These are phyloP conservation scores for Aleiodes sp. DNA, from an alignment of 1,140 invertebrate species.

Conservation along the genomic window DNA sequence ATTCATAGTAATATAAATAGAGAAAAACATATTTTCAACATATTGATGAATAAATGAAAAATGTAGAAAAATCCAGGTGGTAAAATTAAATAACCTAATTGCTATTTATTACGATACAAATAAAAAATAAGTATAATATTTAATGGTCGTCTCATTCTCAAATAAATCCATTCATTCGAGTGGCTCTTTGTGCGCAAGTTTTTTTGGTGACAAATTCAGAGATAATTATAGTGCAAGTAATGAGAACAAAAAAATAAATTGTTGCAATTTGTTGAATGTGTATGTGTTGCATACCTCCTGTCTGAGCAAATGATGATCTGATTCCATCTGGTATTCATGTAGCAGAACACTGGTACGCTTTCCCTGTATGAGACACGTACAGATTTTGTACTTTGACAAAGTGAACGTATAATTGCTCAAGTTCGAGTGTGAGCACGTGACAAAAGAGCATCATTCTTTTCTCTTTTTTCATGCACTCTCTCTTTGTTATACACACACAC, in stretches of 20 bases:
- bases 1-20: neutral
- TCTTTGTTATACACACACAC: too few relatives aligned
- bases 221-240: too few relatives aligned
- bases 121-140: too few relatives aligned
- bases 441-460: slow-evolving; percentile 15
- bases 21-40: neutral
- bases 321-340: slow-evolving; percentile 30
- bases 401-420: slow-evolving; percentile 30
- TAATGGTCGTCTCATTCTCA: too few relatives aligned
- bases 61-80: neutral
- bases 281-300: too few relatives aligned
- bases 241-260: too few relatives aligned
- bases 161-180: too few relatives aligned
- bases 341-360: slow-evolving; percentile 30
- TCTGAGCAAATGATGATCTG: slow-evolving; percentile 37
- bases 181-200: too few relatives aligned
- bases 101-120: neutral
- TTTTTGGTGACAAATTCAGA: too few relatives aligned
- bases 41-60: neutral
- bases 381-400: slow-evolving; percentile 24
- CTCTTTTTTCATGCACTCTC: neutral
- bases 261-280: too few relatives aligned
- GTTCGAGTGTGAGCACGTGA: slow-evolving; percentile 3
- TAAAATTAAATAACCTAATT: neutral
- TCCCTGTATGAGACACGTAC: slow-evolving; percentile 27